Evolutionary conservation across 2,888 invertebrate species (phyloP), one percentile per base, ranked within the genome.

Genomic region (Pycnomerus fuliginosus): DNA sequence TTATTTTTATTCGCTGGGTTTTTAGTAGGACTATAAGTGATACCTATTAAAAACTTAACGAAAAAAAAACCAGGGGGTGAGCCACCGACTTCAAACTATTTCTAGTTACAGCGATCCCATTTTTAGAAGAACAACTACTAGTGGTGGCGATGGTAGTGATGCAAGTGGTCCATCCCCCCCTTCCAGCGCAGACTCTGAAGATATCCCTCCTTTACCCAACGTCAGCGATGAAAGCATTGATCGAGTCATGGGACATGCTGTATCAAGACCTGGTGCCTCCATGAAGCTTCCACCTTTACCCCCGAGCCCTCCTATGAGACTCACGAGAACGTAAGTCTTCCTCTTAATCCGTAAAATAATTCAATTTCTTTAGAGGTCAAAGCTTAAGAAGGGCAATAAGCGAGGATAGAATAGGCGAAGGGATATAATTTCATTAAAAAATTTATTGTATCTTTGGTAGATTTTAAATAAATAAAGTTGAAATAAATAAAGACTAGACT

Each of bases 211-310:
- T 0, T 42, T 66, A 28, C 67, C 69, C 5, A 50, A 45, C 1
- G 36, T 61, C 5, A 61, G 54, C 17, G 67, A 67, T 23, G 55
- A 64, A 11, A 68, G 63, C 43, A 56, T 72, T 1, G 73, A 73
- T 48, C 56, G 71, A 14, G 58, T 72, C 1, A 69, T 73, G 71
- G 73, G 73, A 1, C 71, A 71, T 4, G 58, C 63, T 3, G 69
- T 73, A 5, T 53, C 65, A 2, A 60, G 71, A 44, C 71, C 71
- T 2, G 69, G 67, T 5, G 48, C 61, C 3, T 57, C 58, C 3
- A 67, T 68, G 62, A 63, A 62, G 48, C 58, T 73, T 39, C 73
- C 73, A 2, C 72, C 71, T n/a, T 53, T 73, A 50, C 65, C 68
- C 0, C 61, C 62, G 1, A 71, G 71, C 54, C 71, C 71, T 4